Percentiles rank a stretch among this genome's conserved stretches.
Evolutionary conservation across 2,888 invertebrate genomes (phyloP).

Genomic region (Rapana venosa): DNA sequence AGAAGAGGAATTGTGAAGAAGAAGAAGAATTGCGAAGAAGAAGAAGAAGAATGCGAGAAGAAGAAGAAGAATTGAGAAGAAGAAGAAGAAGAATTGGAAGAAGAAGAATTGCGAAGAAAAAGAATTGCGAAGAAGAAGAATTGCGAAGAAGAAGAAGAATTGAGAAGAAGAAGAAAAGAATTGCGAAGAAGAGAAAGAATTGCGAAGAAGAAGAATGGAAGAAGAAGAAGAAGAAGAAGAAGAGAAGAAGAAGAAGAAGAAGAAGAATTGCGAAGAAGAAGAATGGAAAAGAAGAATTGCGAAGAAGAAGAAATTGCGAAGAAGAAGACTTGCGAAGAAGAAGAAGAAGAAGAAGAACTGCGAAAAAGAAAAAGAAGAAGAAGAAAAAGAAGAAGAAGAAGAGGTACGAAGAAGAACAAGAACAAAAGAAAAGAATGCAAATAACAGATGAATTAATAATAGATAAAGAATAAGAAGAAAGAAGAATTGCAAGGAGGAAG

Average conservation of each 20-base stretch:
- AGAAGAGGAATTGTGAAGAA: no score
- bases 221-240: background rate
- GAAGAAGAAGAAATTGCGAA: background rate
- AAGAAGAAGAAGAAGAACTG: background rate
- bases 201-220: background rate
- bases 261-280: background rate
- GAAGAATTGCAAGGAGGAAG: slow-evolving; percentile 4
- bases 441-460: background rate
- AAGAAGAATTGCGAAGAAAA: background rate
- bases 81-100: background rate
- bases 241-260: slow-evolving; percentile 7
- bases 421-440: no score
- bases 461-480: slow-evolving; percentile 11
- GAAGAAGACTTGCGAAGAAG: background rate
- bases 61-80: background rate
- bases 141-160: slow-evolving; percentile 16
- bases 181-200: background rate
- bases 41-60: background rate
- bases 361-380: background rate
- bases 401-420: background rate
- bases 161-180: background rate
- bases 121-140: background rate
- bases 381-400: slow-evolving; percentile 29
- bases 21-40: background rate
- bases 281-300: background rate